A percentile compares a stretch with the other conserved stretches of the same genome.
Conservation (phyloP, 2,797 vertebrate species). For the Cynodonichthys magdalenae region DNA sequence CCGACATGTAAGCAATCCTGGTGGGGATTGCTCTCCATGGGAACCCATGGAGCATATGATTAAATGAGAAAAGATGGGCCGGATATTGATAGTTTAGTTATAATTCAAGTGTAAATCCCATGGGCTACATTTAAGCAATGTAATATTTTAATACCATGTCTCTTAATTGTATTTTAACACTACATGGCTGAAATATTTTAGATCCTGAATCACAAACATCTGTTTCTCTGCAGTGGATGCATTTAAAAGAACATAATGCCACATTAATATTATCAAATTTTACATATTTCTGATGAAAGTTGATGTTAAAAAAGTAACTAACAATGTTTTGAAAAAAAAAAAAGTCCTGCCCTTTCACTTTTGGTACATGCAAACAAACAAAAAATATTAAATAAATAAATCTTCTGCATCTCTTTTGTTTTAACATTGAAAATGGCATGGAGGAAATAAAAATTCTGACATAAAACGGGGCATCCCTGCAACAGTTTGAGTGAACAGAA, state of each 20-base stretch:
- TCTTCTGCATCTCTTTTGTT: constrained; percentile 15
- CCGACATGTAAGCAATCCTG: constrained; percentile 68
- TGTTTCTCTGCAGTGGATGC: constrained; percentile 9
- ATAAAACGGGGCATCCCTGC: constrained; percentile 24
- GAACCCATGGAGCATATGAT: constrained; percentile 24
- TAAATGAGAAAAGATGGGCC: constrained; percentile 29
- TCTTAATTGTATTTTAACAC: constrained; percentile 39
- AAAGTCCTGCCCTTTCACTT: not conserved
- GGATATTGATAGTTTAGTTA: constrained; percentile 41
- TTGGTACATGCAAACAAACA: constrained; percentile 2
- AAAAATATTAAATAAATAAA: constrained; percentile 5
- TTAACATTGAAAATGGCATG: constrained; percentile 5
- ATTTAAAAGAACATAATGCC: not conserved
- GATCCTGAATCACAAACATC: constrained; percentile 16
- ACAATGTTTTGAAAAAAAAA: constrained; percentile 11
- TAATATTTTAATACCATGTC: constrained; percentile 47
- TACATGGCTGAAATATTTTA: constrained; percentile 19
- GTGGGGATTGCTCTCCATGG: constrained; percentile 25
- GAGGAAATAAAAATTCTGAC: not conserved
- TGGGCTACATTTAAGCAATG: constrained; percentile 42
- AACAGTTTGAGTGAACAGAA: constrained; percentile 41
- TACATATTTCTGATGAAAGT: not conserved
- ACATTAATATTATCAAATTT: not conserved
- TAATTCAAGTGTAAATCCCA: constrained; percentile 55
- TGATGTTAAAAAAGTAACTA: not conserved